Percentiles rank a stretch among this genome's conserved stretches.
Conservation (phyloP, 2,888 invertebrate genomes). For the Amblyjoppa fuscipennis region DNA sequence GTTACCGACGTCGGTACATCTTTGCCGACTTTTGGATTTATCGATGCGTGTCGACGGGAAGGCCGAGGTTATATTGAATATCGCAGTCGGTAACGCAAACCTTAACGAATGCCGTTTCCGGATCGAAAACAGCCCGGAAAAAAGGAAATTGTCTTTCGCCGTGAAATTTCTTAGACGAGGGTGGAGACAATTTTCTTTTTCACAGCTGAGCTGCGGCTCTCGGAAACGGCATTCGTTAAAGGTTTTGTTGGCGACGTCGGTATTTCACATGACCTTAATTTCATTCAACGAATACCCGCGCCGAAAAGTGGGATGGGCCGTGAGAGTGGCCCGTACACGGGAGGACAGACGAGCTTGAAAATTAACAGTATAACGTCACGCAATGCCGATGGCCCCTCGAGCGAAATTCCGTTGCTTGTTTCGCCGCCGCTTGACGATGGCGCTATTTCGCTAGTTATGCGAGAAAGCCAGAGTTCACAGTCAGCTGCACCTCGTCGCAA, state of each 20-base stretch:
- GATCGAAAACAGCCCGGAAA: neutral
- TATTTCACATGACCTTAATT: neutral
- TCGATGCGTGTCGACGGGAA: constrained; percentile 88
- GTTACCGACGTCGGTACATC: neutral
- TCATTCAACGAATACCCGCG: neutral
- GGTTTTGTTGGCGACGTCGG: neutral
- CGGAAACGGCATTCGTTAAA: neutral
- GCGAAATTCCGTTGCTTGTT: constrained; percentile 56
- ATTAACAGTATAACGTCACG: constrained; percentile 26
- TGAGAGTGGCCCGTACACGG: neutral
- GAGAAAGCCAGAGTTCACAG: constrained; percentile 24
- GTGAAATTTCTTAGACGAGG: neutral
- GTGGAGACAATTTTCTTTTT: neutral
- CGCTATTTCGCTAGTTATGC: constrained; percentile 57
- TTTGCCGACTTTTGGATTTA: constrained; percentile 93
- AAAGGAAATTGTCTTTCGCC: neutral
- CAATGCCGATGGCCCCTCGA: constrained; percentile 33
- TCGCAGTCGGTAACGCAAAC: no score
- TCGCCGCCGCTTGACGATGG: constrained; percentile 52
- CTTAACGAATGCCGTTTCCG: neutral
- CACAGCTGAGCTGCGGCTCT: neutral
- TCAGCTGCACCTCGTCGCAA: constrained; percentile 11
- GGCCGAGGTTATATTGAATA: no score
- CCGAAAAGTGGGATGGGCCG: neutral
- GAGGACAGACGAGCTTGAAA: constrained; percentile 18